A percentile compares a stretch with the other conserved stretches of the same genome.
Conservation (phyloP, 1,140 invertebrate genomes). For the Ooceraea biroi region DNA sequence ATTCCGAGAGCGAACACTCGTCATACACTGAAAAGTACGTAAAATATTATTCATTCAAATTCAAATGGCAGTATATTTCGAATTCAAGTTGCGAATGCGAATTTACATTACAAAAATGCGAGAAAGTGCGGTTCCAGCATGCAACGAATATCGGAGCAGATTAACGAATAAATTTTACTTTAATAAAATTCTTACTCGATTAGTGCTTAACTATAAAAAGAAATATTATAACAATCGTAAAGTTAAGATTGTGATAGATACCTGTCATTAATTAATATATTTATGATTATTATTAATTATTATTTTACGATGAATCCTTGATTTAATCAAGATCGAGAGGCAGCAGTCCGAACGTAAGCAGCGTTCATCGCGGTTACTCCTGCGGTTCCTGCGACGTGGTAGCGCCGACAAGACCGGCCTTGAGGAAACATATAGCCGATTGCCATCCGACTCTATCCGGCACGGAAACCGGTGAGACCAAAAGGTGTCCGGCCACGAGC, state of each 20-base stretch:
- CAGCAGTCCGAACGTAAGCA: constrained; percentile 80
- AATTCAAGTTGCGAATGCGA: not conserved
- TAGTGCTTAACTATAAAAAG: too few relatives aligned
- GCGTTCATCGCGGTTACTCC: constrained; percentile 80
- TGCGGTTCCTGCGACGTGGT: constrained; percentile 82
- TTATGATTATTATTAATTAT: too few relatives aligned
- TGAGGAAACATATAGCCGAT: constrained; percentile 83
- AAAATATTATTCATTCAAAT: constrained; percentile 9
- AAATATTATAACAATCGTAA: too few relatives aligned
- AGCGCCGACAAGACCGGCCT: constrained; percentile 81
- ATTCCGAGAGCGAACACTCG: constrained; percentile 84
- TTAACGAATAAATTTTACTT: too few relatives aligned
- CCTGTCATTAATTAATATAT: too few relatives aligned
- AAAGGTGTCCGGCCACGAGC: constrained; percentile 82
- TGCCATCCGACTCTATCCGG: constrained; percentile 78
- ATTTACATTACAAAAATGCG: not conserved
- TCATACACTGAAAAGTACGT: constrained; percentile 82
- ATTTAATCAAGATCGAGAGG: constrained; percentile 79
- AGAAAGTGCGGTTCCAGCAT: too few relatives aligned
- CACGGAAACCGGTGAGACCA: constrained; percentile 75
- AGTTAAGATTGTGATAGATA: too few relatives aligned
- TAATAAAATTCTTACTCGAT: too few relatives aligned
- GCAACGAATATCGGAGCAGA: too few relatives aligned
- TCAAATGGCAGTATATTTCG: not conserved
- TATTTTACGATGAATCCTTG: too few relatives aligned